Base-by-base conservation (phyloP, 2,888 invertebrate genomes). In the Drosophila anceps region DNA sequence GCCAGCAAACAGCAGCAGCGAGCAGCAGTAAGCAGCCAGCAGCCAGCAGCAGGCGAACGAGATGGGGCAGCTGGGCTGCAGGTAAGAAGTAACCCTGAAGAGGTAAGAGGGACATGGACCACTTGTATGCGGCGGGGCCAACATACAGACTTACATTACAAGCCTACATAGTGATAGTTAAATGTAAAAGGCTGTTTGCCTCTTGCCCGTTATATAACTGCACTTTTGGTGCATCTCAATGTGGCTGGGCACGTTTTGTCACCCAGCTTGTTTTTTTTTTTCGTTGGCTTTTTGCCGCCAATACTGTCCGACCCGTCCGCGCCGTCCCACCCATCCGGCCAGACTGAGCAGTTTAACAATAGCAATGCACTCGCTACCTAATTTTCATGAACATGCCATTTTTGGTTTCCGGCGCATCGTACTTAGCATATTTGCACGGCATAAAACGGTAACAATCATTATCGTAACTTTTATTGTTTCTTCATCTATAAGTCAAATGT, bases 191-290 rank as follows among this genome's bases (percentile, higher is more conserved):
- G 79, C 79, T 81, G 79, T 64, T 79, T 63, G 69, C 58, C 63
- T 73, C 59, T 71, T 69, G 65, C 73, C 82, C 88, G 84, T 89
- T 84, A 84, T 73, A 86, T 87, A 89, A 84, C 84, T 78, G 84
- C 89, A 74, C 81, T 81, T 81, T 83, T 73, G 77, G 81, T 81
- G 82, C 79, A 82, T 81, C 79, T 78, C 68, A 69, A 55, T 76
- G 67, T 79, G 72, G 69, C 83, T 81, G 75, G 76, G 81, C 84
- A 83, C 81, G 80, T 77, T 83, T 81, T 80, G 81, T 76, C 84
- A 83, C 84, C 83, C 71, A 81, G 66, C 84, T 81, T 69, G 74
- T 78, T 77, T 18, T 41, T 33, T 76, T 71, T 62, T 54, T 27
- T 53, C 20, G 31, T 20, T 57, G 57, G 78, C 33, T 58, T 33